Evolutionary conservation across 1,140 invertebrate species (phyloP).

Genomic region (Diorhabda carinulata): DNA sequence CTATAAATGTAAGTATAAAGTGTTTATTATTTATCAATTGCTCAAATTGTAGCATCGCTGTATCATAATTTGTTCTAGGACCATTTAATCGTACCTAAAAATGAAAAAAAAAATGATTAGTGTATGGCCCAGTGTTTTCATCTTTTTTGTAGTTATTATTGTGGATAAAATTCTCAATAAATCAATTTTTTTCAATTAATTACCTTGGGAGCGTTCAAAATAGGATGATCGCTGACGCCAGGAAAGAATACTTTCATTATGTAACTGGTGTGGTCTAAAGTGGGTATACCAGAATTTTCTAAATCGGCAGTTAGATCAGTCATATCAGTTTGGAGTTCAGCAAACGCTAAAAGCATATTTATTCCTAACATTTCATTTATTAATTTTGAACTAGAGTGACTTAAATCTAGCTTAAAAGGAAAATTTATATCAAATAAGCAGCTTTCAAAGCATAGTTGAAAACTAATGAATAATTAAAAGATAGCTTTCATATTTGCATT

Average conservation of each 20-base stretch:
- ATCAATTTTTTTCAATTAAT: slow-evolving; percentile 10
- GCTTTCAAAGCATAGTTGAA: too few relatives aligned
- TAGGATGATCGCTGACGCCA: slow-evolving; percentile 86
- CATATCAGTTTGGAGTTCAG: slow-evolving; percentile 98
- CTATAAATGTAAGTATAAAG: slow-evolving; percentile 89
- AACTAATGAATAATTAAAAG: too few relatives aligned
- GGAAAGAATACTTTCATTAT: slow-evolving; percentile 99
- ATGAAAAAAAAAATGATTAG: neutral
- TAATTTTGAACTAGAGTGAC: neutral
- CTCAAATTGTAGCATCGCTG: slow-evolving; percentile 92
- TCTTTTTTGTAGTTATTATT: too few relatives aligned
- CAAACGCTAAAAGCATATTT: slow-evolving; percentile 71
- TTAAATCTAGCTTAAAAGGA: too few relatives aligned
- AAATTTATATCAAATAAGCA: too few relatives aligned
- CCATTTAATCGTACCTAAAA: slow-evolving; percentile 64
- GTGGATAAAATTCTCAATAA: too few relatives aligned
- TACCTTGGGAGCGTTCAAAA: slow-evolving; percentile 79
- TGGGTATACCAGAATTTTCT: slow-evolving; percentile 93
- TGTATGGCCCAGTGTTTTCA: too few relatives aligned
- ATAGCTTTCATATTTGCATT: too few relatives aligned
- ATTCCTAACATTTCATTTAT: slow-evolving; percentile 4
- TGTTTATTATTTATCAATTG: slow-evolving; percentile 89
- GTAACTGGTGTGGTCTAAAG: slow-evolving; percentile 91
- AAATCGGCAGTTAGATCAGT: slow-evolving; percentile 95
- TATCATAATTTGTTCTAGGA: slow-evolving; percentile 83